Conservation (phyloP, 2,113 vertebrate genomes). For the Oxygymnocypris stewartii region DNA sequence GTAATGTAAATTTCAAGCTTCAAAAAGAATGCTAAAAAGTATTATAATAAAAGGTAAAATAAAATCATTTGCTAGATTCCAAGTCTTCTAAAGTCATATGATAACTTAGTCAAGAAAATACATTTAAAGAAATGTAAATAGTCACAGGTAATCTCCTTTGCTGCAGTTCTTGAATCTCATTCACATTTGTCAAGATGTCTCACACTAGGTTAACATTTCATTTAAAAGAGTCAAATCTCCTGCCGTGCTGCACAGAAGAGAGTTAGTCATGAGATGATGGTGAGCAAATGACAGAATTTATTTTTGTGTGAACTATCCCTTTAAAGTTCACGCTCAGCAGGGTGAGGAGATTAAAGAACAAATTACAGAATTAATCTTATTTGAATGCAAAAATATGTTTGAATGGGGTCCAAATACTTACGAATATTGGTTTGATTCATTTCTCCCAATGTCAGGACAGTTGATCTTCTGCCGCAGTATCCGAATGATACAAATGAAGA, state of each 20-base stretch:
- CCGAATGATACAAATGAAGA: slow-evolving; percentile 94
- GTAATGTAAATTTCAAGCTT: background rate
- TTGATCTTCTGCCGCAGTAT: slow-evolving; percentile 95
- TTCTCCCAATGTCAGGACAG: slow-evolving; percentile 89
- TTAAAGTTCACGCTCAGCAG: background rate
- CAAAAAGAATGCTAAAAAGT: background rate
- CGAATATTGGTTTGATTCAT: slow-evolving; percentile 91
- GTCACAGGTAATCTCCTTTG: background rate
- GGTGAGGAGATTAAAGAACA: background rate
- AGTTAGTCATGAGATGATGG: background rate
- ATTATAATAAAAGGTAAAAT: background rate
- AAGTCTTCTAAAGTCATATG: background rate
- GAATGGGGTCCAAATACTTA: slow-evolving; percentile 71
- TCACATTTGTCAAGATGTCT: slow-evolving; percentile 3
- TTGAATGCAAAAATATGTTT: slow-evolving; percentile 2
- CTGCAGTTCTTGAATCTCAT: background rate
- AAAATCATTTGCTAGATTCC: background rate
- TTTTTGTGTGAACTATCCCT: background rate
- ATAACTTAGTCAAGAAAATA: background rate
- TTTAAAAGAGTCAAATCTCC: background rate
- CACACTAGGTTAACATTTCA: background rate
- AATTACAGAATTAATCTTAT: background rate
- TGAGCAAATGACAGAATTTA: background rate
- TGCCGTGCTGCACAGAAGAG: background rate
- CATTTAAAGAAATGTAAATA: background rate